Evolutionary conservation across 64 coral and sea anemone genomes (phyloP).

Genomic region (Cladopsammia gracilis): DNA sequence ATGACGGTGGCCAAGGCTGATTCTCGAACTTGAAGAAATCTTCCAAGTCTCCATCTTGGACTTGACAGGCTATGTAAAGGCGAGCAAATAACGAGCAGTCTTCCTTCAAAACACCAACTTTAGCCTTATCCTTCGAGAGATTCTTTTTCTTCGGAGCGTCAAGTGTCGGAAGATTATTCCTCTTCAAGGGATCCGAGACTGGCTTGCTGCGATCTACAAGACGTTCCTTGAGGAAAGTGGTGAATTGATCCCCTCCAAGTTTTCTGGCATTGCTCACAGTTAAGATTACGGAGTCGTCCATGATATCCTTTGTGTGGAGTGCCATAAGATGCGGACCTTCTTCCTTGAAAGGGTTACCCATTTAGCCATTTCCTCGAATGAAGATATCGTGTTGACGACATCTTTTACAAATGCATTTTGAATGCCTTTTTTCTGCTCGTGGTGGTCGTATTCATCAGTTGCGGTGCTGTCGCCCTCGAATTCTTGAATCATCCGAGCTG

Average conservation of each 20-base stretch:
- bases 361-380: no score
- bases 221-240: constrained; percentile 19
- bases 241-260: constrained; percentile 41
- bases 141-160: not conserved
- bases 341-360: not conserved
- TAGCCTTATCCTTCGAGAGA: constrained; percentile 53
- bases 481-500: no score
- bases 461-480: no score
- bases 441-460: no score
- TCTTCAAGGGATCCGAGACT: constrained; percentile 12
- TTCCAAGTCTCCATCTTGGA: constrained; percentile 29
- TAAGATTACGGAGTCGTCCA: not conserved
- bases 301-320: constrained; percentile 35
- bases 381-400: no score
- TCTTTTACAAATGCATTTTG: no score
- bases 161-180: constrained; percentile 34
- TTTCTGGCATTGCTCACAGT: constrained; percentile 21
- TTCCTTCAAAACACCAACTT: constrained; percentile 33
- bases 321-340: constrained; percentile 7
- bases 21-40: constrained; percentile 61
- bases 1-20: constrained; percentile 53
- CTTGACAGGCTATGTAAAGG: constrained; percentile 11
- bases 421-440: no score
- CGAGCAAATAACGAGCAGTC: constrained; percentile 51
- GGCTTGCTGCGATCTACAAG: constrained; percentile 2